Evolutionary conservation across 53 echinoderm and acorn worm species (phyloP).

Genomic region (Paracentrotus lividus): DNA sequence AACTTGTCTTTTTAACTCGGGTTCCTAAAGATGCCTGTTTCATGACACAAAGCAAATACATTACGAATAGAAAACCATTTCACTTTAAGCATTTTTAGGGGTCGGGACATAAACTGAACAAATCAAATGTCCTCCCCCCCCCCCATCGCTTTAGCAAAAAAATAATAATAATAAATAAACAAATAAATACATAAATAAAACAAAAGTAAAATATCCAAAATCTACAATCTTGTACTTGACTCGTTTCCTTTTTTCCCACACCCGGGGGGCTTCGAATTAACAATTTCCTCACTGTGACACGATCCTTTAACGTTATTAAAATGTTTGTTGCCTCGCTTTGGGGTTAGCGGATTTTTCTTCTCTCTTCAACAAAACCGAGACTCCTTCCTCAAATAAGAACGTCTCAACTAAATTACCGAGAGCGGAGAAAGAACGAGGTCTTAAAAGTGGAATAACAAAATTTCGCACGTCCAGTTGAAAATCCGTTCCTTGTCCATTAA

Average conservation of each 20-base stretch:
- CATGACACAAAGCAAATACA: too few relatives aligned
- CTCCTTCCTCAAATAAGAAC: conserved; percentile 24
- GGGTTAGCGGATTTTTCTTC: conserved; percentile 1
- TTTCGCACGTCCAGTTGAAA: conserved; percentile 12
- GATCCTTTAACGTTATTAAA: conserved; percentile 46
- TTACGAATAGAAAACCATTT: too few relatives aligned
- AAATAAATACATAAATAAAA: too few relatives aligned
- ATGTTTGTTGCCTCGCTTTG: conserved; percentile 52
- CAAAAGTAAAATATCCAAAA: too few relatives aligned
- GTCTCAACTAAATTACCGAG: conserved; percentile 21
- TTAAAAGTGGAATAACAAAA: conserved; percentile 31
- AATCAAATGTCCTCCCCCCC: too few relatives aligned
- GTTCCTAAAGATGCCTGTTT: too few relatives aligned
- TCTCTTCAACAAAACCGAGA: conserved; percentile 40
- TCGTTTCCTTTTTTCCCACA: background rate
- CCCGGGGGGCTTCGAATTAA: conserved; percentile 8
- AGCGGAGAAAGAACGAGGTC: background rate
- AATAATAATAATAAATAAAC: too few relatives aligned
- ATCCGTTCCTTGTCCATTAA: background rate
- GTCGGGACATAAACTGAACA: too few relatives aligned
- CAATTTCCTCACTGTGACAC: conserved; percentile 14
- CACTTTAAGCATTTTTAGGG: too few relatives aligned
- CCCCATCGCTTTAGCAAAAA: too few relatives aligned
- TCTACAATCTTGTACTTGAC: too few relatives aligned
- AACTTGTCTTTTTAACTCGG: too few relatives aligned